These are phyloP conservation scores for Gyps fulvus DNA, from an alignment of 2,113 vertebrate species.

Conservation along the genomic window DNA sequence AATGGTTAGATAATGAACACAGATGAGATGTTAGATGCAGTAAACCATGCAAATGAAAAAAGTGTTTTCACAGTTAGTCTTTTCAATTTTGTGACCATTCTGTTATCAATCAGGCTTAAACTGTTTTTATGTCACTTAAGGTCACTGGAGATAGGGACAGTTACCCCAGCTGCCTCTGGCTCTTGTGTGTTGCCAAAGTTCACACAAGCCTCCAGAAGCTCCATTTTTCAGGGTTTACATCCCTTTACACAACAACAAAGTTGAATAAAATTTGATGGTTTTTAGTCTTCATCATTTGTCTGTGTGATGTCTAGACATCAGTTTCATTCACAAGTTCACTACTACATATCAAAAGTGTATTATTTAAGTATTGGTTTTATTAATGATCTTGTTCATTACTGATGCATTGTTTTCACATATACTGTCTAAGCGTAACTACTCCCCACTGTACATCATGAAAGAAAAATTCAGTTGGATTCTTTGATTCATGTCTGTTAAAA, in stretches of 20 bases:
- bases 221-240: slow-evolving; percentile 57
- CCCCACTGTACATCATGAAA: not conserved
- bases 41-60: slow-evolving; percentile 47
- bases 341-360: not conserved
- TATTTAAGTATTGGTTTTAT: slow-evolving; percentile 47
- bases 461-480: slow-evolving; percentile 1
- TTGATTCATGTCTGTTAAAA: slow-evolving; percentile 19
- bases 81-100: not conserved
- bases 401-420: not conserved
- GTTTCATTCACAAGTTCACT: not conserved
- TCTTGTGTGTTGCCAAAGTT: not conserved
- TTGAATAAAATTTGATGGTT: not conserved
- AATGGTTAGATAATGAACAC: not conserved
- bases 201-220: not conserved
- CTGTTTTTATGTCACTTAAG: not conserved
- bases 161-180: not conserved
- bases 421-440: not conserved
- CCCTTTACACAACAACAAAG: slow-evolving; percentile 46
- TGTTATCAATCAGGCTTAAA: not conserved
- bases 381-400: slow-evolving; percentile 6
- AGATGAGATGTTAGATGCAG: slow-evolving; percentile 24
- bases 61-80: not conserved
- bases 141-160: not conserved
- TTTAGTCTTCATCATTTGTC: not conserved
- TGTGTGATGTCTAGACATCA: not conserved